These are phyloP conservation scores for Brachionus calyciflorus DNA, from an alignment of 1,140 invertebrate genomes.

Conservation along the genomic window DNA sequence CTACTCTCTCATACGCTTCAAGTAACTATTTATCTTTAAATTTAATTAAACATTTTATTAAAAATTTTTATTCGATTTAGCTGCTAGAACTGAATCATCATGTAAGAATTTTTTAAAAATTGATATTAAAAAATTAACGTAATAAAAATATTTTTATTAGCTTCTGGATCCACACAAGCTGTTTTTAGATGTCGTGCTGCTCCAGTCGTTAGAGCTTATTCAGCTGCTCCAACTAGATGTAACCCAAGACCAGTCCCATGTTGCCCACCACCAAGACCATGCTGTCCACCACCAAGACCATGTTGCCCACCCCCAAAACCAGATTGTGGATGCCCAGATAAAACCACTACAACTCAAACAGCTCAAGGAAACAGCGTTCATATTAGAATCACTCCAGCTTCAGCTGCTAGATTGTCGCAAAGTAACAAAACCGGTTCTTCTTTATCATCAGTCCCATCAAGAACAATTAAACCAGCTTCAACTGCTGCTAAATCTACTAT, in stretches of 20 bases:
- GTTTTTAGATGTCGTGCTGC: background rate
- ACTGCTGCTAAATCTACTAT: background rate
- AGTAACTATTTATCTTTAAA: background rate
- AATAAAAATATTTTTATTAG: background rate
- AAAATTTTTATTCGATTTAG: background rate
- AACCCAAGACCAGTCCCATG: too few species aligned
- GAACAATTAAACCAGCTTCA: conserved; percentile 1
- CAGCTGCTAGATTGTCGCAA: background rate
- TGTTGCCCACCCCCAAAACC: background rate
- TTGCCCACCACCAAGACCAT: conserved; percentile 9
- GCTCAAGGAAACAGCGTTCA: background rate
- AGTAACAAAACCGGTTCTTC: background rate
- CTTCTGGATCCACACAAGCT: background rate
- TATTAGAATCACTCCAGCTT: conserved; percentile 30
- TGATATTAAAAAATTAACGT: background rate
- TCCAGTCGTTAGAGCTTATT: background rate
- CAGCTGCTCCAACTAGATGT: conserved; percentile 8
- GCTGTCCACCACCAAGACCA: conserved; percentile 9
- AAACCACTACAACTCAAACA: background rate
- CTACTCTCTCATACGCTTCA: background rate
- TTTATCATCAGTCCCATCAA: conserved; percentile 3
- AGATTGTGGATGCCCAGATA: background rate
- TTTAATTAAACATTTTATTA: background rate
- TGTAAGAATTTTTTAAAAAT: background rate
- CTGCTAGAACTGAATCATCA: background rate